Base-by-base conservation (phyloP, 2,797 vertebrate genomes). In the Gallinago nigripennis region DNA sequence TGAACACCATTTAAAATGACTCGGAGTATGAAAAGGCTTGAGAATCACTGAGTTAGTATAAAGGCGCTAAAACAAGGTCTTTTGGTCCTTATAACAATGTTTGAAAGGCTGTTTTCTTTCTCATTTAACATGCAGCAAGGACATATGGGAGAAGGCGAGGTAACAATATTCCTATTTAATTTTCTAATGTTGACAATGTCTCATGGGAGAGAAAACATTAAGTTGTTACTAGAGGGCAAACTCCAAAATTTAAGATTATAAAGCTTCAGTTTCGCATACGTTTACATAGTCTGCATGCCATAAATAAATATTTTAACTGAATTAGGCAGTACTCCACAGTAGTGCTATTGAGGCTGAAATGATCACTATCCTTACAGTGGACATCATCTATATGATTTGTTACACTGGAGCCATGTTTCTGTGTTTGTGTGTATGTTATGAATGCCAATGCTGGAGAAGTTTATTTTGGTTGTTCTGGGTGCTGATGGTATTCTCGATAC, bases 71-170 rank as follows among this genome's bases (percentile, higher is more conserved):
- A 97, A 97, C 86, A 87, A 97, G 95, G 94, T 97, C 96, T 96
- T 91, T 92, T 98, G 95, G 97, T 97, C 97, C 94, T 97, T 97
- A 96, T 98, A 97, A 98, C 98, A 97, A 98, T 98, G 97, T 98
- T 98, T 98, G 98, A 98, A 98, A 98, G 98, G 98, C 96, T 98
- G 94, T 98, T 98, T 98, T 98, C 97, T 99, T 98, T 98, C 98
- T 98, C 98, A 98, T 98, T 99, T 99, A 98, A 98, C 99, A 99
- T 98, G 99, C 99, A 99, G 99, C 99, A 98, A 99, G 99, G 99
- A 99, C 99, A 99, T 99, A 99, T 99, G 99, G 99, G 98, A 99
- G 99, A 98, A 99, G 99, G 99, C 98, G 99, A 99, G 99, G 99
- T 99, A 99, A 99, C 97, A 98, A 94, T 94, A 98, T 96, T 97